Conservation (phyloP, 1,140 invertebrate genomes). For the Venturia canescens region DNA sequence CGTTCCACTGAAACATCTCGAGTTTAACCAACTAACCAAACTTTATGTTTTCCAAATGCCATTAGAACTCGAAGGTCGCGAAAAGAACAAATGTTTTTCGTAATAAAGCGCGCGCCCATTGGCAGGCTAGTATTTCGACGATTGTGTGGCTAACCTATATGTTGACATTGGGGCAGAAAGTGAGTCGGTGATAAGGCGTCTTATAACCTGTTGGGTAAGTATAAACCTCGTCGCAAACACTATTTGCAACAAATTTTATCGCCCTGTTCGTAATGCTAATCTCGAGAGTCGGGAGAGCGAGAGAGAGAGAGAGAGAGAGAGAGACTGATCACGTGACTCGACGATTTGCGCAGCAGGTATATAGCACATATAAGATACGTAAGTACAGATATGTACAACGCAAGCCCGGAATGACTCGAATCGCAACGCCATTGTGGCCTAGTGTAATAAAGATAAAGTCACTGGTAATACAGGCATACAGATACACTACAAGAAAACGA, state of each 20-base stretch:
- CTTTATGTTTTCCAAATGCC: no score
- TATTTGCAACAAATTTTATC: constrained; percentile 63
- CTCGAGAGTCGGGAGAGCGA: constrained; percentile 29
- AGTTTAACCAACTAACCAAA: no score
- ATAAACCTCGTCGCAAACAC: constrained; percentile 56
- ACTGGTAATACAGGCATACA: constrained; percentile 10
- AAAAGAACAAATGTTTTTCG: not conserved
- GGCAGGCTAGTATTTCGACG: not conserved
- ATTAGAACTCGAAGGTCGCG: no score
- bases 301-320: constrained; percentile 15
- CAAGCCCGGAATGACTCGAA: not conserved
- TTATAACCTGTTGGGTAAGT: constrained; percentile 28
- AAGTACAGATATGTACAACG: constrained; percentile 43
- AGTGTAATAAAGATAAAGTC: constrained; percentile 23
- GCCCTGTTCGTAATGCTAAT: constrained; percentile 59
- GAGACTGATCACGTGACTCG: constrained; percentile 55
- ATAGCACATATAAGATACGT: constrained; percentile 22
- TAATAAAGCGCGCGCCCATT: not conserved
- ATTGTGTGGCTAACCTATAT: constrained; percentile 3
- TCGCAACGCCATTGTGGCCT: constrained; percentile 28
- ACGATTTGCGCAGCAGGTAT: constrained; percentile 46
- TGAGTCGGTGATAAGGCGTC: constrained; percentile 52
- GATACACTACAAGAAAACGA: not conserved
- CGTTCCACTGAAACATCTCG: no score
- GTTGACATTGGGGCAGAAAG: constrained; percentile 14